Evolutionary conservation across 64 coral and sea anemone species (phyloP).

Genomic region (Pocillopora verrucosa): DNA sequence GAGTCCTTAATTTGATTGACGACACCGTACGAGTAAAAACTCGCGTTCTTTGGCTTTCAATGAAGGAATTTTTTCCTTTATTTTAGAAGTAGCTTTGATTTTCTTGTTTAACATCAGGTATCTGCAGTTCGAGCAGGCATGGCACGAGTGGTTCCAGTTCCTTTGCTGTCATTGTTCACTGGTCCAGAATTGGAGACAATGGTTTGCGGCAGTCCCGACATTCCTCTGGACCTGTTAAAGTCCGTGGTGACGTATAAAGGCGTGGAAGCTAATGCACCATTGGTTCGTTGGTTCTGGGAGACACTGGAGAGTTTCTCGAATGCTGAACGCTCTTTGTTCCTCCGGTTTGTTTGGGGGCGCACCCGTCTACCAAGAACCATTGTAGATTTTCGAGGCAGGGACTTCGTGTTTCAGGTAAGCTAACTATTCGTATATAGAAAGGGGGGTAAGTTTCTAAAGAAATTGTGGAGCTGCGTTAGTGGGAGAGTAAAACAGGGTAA

Average conservation of each 20-base stretch:
- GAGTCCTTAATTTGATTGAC: too few species aligned
- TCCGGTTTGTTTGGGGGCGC: slow-evolving; percentile 97
- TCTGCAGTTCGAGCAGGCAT: slow-evolving; percentile 95
- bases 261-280: slow-evolving; percentile 73
- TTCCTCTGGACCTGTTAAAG: slow-evolving; percentile 91
- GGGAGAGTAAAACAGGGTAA: too few species aligned
- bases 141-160: slow-evolving; percentile 92
- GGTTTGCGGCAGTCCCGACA: slow-evolving; percentile 99
- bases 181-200: slow-evolving; percentile 93
- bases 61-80: neutral
- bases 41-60: neutral
- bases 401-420: slow-evolving; percentile 97
- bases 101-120: neutral
- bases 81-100: too few species aligned
- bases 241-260: slow-evolving; percentile 97
- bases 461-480: too few species aligned
- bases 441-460: too few species aligned
- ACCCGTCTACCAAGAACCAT: slow-evolving; percentile 97
- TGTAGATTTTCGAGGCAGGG: slow-evolving; percentile 94
- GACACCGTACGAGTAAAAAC: neutral
- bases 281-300: slow-evolving; percentile 99
- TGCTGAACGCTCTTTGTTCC: slow-evolving; percentile 92
- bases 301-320: slow-evolving; percentile 97
- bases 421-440: too few species aligned
- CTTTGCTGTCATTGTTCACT: slow-evolving; percentile 89